phyloP scores from a whole-genome alignment of 2,888 invertebrate species.

The Cacoxenus indagator region DNA sequence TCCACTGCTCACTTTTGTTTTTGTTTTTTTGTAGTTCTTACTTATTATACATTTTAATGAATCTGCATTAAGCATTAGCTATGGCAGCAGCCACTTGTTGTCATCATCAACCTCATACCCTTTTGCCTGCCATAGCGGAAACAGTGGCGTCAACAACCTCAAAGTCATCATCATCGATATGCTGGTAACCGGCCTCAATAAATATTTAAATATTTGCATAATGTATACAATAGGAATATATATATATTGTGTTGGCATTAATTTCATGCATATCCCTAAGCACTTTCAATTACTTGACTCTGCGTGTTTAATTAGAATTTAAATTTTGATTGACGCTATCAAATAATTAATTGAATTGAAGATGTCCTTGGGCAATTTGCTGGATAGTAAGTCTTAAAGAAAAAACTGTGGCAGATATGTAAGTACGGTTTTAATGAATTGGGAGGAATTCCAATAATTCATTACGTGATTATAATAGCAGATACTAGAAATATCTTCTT shows the following conservation, averaged over 20 bases:
- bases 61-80: constrained; percentile 46
- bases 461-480: no score
- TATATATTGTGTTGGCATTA: background rate
- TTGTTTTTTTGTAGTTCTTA: constrained; percentile 43
- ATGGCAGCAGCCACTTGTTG: constrained; percentile 24
- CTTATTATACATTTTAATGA: constrained; percentile 64
- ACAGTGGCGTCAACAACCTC: no score
- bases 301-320: background rate
- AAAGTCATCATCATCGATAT: no score
- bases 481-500: no score
- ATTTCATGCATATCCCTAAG: background rate
- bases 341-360: background rate
- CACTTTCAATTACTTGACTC: background rate
- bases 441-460: no score
- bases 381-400: no score
- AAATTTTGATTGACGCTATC: background rate
- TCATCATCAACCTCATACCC: no score
- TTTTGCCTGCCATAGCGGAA: no score
- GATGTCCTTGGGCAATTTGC: background rate
- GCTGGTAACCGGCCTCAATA: background rate
- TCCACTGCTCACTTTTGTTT: constrained; percentile 7
- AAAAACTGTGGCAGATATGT: no score
- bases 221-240: background rate
- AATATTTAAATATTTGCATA: constrained; percentile 3
- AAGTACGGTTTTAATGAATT: no score